Base-by-base conservation (phyloP, 2,797 vertebrate species). In the Acanthis flammea region DNA sequence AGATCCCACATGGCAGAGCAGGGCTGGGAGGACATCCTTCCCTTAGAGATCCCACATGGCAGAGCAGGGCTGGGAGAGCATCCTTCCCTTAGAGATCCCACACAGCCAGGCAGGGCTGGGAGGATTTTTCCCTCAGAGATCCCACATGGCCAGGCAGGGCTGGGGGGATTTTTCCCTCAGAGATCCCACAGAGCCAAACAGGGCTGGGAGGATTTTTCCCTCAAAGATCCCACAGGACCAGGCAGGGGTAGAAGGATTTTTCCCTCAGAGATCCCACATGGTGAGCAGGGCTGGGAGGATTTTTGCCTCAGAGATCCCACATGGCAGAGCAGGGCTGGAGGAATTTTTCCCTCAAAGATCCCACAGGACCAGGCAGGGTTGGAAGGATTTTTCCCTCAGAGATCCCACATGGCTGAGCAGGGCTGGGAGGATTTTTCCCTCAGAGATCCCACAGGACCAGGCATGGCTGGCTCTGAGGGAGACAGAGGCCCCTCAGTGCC, bases 41-140 rank as follows among this genome's bases (percentile, higher is more conserved):
- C 33, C 24, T 58, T 35, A 27, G 14, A 30, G 44, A 54, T 54
- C 25, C 54, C 35, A 14, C 54, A 11, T 0, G 4, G 60, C 41
- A 28, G 4, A 1, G 41, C 61, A 63, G 25, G 47, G 54, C 25
- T 44, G 87, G 65, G 15, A 57, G n/a, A 0, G 3, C 8, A 7
- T 15, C 1, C 1, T 57, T 35, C 33, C 55, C 55, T 25, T 10
- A 57, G 10, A 25, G 60, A 50, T 53, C 23, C 58, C 35, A 14
- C 47, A 14, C 0, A 4, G 65, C 41, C 35, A 5, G 1, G 30
- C 19, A 31, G 1, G 12, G 5, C 4, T 54, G 30, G 31, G 19
- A 54, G 30, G 4, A 3, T 22, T 0, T 1, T 54, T 11, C 53
- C 31, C 21, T 54, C 13, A 23, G 4, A 22, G 9, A 15, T 54